Evolutionary conservation across 2,888 invertebrate species (phyloP).

Genomic region (Conchocele bisecta): DNA sequence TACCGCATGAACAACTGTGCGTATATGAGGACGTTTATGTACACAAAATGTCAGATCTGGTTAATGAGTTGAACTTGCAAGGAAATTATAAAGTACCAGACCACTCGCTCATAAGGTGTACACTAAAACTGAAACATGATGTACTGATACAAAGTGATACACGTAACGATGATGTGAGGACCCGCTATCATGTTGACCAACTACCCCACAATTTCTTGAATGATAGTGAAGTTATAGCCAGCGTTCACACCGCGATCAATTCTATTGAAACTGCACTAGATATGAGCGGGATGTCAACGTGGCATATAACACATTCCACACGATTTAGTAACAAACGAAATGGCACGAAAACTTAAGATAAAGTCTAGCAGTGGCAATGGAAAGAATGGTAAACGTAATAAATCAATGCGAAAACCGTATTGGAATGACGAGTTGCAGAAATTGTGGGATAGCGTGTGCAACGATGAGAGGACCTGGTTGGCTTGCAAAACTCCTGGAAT

Average conservation of each 20-base stretch:
- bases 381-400: background rate
- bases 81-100: too few relatives aligned
- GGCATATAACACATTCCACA: background rate
- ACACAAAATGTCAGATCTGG: too few relatives aligned
- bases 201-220: too few relatives aligned
- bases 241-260: too few relatives aligned
- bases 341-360: background rate
- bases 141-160: too few relatives aligned
- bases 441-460: slow-evolving; percentile 1
- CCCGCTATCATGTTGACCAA: too few relatives aligned
- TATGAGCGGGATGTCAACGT: background rate
- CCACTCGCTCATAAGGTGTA: too few relatives aligned
- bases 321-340: background rate
- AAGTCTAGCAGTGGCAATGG: background rate
- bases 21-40: background rate
- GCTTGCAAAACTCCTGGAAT: background rate
- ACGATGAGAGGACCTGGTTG: slow-evolving; percentile 1
- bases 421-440: slow-evolving; percentile 2
- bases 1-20: background rate
- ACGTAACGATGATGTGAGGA: too few relatives aligned
- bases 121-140: too few relatives aligned
- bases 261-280: background rate
- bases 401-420: slow-evolving; percentile 5
- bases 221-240: too few relatives aligned
- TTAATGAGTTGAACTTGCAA: too few relatives aligned